Base-by-base conservation (phyloP, 2,113 vertebrate species). In the Prunella himalayana region DNA sequence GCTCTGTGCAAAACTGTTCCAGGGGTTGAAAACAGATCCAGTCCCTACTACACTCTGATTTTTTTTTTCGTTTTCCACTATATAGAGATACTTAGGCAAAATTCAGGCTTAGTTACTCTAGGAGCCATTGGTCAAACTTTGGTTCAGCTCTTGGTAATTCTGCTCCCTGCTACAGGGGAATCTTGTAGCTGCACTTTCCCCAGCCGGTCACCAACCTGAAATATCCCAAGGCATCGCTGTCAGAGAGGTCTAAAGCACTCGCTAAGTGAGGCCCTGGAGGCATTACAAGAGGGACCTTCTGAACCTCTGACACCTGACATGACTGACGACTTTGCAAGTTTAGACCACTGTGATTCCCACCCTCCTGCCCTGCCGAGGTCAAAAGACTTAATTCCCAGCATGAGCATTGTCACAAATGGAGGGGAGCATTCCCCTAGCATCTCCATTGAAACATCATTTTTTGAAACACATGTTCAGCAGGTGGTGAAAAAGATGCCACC, bases 381-480 rank as follows among this genome's bases (percentile, higher is more conserved):
- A 86, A 73, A 76, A 8, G 6, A 65, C n/a, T 80, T 72, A n/a
- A 82, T 31, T 65, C 17, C 20, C 18, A n/a, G 7, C 51, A 61
- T 15, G 53, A 82, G 39, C 42, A 23, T 8, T 37, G 39, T 8
- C 41, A 54, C 18, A 11, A 69, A 73, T 25, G 3, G 16, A 20
- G 25, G 22, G 10, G n/a, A 65, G 11, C 31, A 7, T 15, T 70
- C 18, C 9, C 5, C 7, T 71, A 47, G 11, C 31, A 60, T 24
- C 30, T n/a, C 42, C 49, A 50, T 5, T 72, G n/a, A 56, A 91
- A 85, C 19, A 37, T 14, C 20, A 3, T 17, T 75, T 92, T 71
- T 64, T 60, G 2, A 56, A 83, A 70, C 0, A 2, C 33, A 6
- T 60, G 31, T 12, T 49, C 41, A 41, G 31, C 0, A 0, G 6